phyloP scores from a whole-genome alignment of 2,888 invertebrate species.

The Tethea ocularis region DNA sequence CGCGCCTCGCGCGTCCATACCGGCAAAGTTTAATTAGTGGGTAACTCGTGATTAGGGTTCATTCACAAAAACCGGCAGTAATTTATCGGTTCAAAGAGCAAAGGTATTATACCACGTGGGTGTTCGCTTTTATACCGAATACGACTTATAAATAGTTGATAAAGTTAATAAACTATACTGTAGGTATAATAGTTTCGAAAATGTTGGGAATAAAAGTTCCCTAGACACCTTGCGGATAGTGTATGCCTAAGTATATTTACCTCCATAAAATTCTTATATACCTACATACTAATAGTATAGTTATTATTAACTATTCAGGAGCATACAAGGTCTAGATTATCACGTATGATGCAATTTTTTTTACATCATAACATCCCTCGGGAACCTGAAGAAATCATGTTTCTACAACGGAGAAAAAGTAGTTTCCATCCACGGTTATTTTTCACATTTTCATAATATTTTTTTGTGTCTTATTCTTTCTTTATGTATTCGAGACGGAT shows the following conservation, averaged over 20 bases:
- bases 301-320: too few relatives aligned
- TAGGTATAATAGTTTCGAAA: neutral
- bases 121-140: neutral
- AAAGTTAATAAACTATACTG: neutral
- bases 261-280: too few relatives aligned
- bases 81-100: neutral
- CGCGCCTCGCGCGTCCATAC: slow-evolving; percentile 4
- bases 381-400: neutral
- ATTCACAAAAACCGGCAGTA: slow-evolving; percentile 1
- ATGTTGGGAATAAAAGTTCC: neutral
- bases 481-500: neutral
- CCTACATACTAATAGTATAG: too few relatives aligned
- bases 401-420: neutral
- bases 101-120: neutral
- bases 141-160: neutral
- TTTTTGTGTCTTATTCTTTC: neutral
- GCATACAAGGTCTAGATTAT: too few relatives aligned
- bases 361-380: neutral
- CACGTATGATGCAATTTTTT: neutral
- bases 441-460: neutral
- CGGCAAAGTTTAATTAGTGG: slow-evolving; percentile 4
- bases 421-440: neutral
- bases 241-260: too few relatives aligned
- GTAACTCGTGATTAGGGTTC: slow-evolving; percentile 3
- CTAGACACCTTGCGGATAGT: neutral